Evolutionary conservation across 2,113 vertebrate genomes (phyloP).

Genomic region (Takifugu bimaculatus): DNA sequence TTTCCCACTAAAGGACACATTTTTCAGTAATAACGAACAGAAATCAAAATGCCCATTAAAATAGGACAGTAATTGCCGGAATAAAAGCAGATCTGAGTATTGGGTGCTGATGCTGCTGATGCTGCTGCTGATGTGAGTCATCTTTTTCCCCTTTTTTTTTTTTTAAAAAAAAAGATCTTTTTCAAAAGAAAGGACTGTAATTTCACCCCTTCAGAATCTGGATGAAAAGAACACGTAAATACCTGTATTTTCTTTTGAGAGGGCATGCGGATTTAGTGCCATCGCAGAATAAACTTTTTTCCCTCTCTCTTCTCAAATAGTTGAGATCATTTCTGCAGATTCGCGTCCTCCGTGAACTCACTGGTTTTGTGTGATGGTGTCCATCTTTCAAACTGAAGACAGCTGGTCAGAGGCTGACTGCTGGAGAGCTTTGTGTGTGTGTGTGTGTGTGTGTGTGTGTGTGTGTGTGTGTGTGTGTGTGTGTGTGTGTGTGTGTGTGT

Average conservation of each 20-base stretch:
- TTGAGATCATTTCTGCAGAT: not conserved
- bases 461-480: constrained; percentile 29
- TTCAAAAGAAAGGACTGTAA: not conserved
- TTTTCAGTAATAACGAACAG: too few relatives aligned
- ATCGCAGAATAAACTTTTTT: constrained; percentile 1
- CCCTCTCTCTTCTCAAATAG: constrained; percentile 4
- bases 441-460: constrained; percentile 34
- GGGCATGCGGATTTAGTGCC: too few relatives aligned
- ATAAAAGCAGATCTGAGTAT: constrained; percentile 8
- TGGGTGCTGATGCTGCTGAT: not conserved
- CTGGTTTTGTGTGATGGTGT: constrained; percentile 38
- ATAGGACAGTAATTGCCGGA: not conserved
- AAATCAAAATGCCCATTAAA: not conserved
- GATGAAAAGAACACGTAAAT: not conserved
- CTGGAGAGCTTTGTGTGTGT: constrained; percentile 40
- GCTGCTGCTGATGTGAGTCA: constrained; percentile 4
- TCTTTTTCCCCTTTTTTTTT: not conserved
- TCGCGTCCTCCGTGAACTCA: constrained; percentile 5
- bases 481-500: constrained; percentile 33
- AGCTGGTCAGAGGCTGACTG: constrained; percentile 61
- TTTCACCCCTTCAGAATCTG: constrained; percentile 2
- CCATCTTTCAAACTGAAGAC: constrained; percentile 60
- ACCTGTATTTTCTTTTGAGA: not conserved
- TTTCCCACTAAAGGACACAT: too few relatives aligned
- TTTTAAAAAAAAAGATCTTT: too few relatives aligned